phyloP scores from a whole-genome alignment of 1,140 invertebrate species.

The Zaprionus ornatus region DNA sequence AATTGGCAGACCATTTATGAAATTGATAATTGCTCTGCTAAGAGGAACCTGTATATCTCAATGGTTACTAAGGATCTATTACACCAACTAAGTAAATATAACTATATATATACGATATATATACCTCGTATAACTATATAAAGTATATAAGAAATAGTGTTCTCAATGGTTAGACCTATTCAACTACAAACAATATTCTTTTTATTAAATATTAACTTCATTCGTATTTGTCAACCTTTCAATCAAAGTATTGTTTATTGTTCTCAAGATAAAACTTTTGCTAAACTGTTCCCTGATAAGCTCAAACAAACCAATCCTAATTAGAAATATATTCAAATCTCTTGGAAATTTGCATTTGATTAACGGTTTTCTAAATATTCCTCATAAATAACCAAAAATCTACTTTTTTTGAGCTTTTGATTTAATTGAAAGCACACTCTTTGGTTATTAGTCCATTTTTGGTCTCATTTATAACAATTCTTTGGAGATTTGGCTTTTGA shows the following conservation, averaged over 20 bases:
- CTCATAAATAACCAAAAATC: background rate
- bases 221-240: background rate
- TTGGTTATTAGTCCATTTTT: background rate
- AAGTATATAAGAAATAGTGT: too few species aligned
- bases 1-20: background rate
- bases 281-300: background rate
- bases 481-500: background rate
- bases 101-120: too few species aligned
- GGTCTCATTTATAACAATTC: background rate
- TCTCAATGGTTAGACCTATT: too few species aligned
- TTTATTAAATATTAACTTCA: background rate
- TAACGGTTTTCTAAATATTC: background rate
- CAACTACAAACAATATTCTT: background rate
- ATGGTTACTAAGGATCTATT: too few species aligned
- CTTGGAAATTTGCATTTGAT: background rate
- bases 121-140: too few species aligned
- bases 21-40: background rate
- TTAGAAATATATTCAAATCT: constrained; percentile 6
- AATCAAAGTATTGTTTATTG: background rate
- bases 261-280: background rate
- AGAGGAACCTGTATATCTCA: background rate
- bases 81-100: too few species aligned
- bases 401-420: background rate
- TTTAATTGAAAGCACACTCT: background rate
- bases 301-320: background rate